A percentile compares a stretch with the other conserved stretches of the same genome.
These are phyloP conservation scores for Antheraea mylitta DNA, from an alignment of 1,140 invertebrate species.

Conservation along the genomic window DNA sequence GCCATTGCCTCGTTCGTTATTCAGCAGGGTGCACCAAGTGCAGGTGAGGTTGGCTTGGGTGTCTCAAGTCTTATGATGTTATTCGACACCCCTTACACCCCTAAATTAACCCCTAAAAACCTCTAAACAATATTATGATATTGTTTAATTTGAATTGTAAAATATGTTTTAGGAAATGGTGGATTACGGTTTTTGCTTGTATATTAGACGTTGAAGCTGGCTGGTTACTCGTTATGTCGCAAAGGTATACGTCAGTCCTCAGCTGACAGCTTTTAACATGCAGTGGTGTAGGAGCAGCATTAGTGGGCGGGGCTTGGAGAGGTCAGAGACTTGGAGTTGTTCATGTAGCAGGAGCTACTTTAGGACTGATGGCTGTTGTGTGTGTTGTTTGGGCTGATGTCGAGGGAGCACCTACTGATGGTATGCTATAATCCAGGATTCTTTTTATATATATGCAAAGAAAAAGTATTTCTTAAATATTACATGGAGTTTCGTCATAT, in stretches of 20 bases:
- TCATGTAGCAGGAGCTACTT: conserved; percentile 89
- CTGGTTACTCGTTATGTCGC: conserved; percentile 69
- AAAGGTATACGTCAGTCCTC: conserved; percentile 71
- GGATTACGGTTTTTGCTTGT: conserved; percentile 58
- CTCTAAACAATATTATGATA: too few relatives aligned
- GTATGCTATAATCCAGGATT: conserved; percentile 51
- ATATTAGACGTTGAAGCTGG: conserved; percentile 82
- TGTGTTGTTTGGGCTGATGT: conserved; percentile 92
- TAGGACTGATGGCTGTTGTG: conserved; percentile 90
- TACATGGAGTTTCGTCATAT: too few relatives aligned
- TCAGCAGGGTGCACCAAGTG: too few relatives aligned
- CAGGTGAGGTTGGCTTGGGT: too few relatives aligned
- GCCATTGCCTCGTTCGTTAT: too few relatives aligned
- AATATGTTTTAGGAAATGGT: conserved; percentile 55
- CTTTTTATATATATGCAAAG: too few relatives aligned
- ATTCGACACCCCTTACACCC: too few relatives aligned
- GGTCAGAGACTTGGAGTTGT: conserved; percentile 83
- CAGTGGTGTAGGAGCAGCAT: conserved; percentile 90
- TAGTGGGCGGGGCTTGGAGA: conserved; percentile 86
- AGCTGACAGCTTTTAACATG: conserved; percentile 91
- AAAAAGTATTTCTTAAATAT: too few relatives aligned
- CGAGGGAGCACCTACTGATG: conserved; percentile 83
- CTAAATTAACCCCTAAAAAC: too few relatives aligned
- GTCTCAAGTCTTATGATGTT: too few relatives aligned
- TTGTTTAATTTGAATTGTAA: background rate